Evolutionary conservation across 1,140 invertebrate genomes (phyloP).

Genomic region (Aphelenchoides besseyi): DNA sequence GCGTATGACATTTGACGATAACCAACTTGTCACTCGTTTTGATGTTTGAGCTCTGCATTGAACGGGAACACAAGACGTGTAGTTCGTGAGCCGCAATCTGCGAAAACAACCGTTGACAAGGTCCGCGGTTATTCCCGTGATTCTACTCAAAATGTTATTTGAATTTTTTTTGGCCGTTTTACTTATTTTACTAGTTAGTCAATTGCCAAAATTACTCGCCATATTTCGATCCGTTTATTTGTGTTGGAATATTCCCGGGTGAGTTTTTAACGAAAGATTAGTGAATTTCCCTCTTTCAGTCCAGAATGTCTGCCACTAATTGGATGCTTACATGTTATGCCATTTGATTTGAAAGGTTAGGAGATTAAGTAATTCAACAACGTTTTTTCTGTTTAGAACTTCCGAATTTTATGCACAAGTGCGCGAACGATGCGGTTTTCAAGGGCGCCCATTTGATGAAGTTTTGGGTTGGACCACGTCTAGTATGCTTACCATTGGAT

Average conservation of each 20-base stretch:
- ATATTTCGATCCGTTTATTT: neutral
- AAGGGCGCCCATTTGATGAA: neutral
- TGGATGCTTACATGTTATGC: neutral
- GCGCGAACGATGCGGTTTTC: neutral
- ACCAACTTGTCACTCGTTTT: too few species aligned
- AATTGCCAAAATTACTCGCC: neutral
- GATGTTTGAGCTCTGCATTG: too few species aligned
- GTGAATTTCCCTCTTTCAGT: too few species aligned
- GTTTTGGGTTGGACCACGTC: neutral
- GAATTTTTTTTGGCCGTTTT: neutral
- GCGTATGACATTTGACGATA: too few species aligned
- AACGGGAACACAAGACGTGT: too few species aligned
- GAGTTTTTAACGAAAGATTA: too few species aligned
- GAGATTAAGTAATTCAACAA: neutral
- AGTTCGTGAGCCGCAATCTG: too few species aligned
- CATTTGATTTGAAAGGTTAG: neutral
- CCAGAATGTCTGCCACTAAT: conserved; percentile 3
- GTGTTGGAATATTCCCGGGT: too few species aligned
- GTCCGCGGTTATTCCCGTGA: too few species aligned
- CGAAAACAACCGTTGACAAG: too few species aligned
- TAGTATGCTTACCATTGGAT: neutral
- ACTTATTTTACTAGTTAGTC: neutral
- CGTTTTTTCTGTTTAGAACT: neutral
- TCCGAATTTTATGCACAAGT: neutral
- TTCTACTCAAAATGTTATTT: neutral